Percentiles rank a stretch among this genome's conserved stretches.
Conservation (phyloP, 2,113 vertebrate species). For the Myotis davidii region DNA sequence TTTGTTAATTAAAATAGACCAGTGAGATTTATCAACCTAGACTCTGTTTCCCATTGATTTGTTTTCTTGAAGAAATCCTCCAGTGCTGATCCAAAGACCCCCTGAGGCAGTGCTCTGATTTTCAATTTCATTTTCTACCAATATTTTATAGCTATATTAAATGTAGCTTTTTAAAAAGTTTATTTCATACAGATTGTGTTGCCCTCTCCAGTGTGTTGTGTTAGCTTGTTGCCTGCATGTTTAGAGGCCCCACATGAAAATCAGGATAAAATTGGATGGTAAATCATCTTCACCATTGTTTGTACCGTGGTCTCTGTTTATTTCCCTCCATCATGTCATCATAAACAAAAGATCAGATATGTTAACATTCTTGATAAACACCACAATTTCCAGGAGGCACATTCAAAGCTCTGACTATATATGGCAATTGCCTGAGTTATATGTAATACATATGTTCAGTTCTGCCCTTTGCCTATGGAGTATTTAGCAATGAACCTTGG, state of each 20-base stretch:
- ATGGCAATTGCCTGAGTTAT: not conserved
- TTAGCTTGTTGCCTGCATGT: not conserved
- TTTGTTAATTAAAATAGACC: conserved; percentile 30
- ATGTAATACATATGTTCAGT: not conserved
- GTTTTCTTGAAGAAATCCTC: conserved; percentile 4
- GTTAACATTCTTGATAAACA: not conserved
- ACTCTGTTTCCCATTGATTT: not conserved
- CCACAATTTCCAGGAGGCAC: not conserved
- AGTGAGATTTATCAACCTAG: not conserved
- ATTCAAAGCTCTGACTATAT: not conserved
- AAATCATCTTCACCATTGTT: not conserved
- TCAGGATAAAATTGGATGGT: not conserved
- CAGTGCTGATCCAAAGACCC: not conserved
- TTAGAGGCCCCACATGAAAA: not conserved
- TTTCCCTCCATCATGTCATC: not conserved
- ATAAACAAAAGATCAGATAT: conserved; percentile 12
- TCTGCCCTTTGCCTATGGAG: not conserved
- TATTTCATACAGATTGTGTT: not conserved
- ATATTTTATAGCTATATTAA: conserved; percentile 6
- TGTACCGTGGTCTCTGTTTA: not conserved
- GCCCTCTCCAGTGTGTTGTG: not conserved
- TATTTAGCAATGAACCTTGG: not conserved
- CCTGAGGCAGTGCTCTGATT: not conserved
- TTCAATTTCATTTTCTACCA: conserved; percentile 45
- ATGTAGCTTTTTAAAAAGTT: not conserved